Percentiles rank a stretch among this genome's conserved stretches.
Conservation (phyloP, 2,113 vertebrate genomes). For the Holacanthus passer region DNA sequence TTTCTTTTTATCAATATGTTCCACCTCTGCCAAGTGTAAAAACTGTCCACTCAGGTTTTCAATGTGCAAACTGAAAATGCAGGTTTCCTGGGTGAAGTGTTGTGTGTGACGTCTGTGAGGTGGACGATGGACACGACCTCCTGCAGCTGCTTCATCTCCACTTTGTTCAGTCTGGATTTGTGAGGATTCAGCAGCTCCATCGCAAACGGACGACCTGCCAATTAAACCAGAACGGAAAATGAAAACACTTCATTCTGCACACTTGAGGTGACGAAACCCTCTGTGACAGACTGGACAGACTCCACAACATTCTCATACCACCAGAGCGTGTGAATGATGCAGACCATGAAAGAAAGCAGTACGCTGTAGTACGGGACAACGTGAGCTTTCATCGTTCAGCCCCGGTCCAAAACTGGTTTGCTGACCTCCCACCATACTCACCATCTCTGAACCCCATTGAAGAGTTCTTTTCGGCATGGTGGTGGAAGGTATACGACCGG, state of each 20-base stretch:
- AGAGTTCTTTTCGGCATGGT: no score
- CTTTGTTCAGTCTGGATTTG: constrained; percentile 81
- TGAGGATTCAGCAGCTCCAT: constrained; percentile 96
- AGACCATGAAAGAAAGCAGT: no score
- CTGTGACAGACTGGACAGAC: no score
- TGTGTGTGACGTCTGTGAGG: neutral
- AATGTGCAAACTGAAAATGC: neutral
- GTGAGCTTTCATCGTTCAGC: no score
- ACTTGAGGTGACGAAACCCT: neutral
- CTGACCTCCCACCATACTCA: no score
- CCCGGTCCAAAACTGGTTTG: no score
- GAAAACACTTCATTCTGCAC: neutral
- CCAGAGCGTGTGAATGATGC: no score
- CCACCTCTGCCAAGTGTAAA: neutral
- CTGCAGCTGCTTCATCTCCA: constrained; percentile 91
- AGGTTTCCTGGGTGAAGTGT: neutral
- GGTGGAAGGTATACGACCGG: no score
- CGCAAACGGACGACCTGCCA: constrained; percentile 95
- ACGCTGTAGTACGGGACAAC: no score
- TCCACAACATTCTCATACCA: no score
- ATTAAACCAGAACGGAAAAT: neutral
- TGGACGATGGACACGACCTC: constrained; percentile 78
- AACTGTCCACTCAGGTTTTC: neutral
- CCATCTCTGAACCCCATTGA: no score
- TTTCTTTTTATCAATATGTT: neutral